A percentile compares a stretch with the other conserved stretches of the same genome.
phyloP scores from a whole-genome alignment of 2,888 invertebrate species.

The Drosophila anomelani region DNA sequence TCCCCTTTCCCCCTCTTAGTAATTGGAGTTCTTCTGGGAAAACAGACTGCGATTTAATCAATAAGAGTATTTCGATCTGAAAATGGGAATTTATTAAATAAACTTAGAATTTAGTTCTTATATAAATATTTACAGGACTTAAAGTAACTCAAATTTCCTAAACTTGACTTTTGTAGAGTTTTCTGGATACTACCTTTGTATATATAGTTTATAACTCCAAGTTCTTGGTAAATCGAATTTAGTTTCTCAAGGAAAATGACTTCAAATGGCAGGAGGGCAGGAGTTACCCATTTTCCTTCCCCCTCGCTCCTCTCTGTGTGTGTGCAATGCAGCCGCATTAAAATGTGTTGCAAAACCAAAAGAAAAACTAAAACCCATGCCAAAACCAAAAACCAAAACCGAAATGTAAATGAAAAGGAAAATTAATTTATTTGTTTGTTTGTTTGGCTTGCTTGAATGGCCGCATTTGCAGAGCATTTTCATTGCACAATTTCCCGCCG shows the following conservation, averaged over 20 bases:
- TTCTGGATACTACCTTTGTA: neutral
- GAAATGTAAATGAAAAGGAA: constrained; percentile 38
- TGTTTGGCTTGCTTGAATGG: constrained; percentile 45
- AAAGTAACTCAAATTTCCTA: neutral
- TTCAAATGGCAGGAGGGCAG: neutral
- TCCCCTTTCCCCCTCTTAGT: neutral
- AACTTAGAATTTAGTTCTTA: no score
- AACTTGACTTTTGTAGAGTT: neutral
- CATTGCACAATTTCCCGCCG: constrained; percentile 45
- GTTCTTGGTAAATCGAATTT: neutral
- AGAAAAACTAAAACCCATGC: constrained; percentile 20
- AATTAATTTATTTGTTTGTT: constrained; percentile 34
- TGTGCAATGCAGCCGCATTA: constrained; percentile 18
- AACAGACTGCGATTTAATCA: neutral
- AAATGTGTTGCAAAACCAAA: constrained; percentile 36
- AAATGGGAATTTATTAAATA: neutral
- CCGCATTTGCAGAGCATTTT: constrained; percentile 26
- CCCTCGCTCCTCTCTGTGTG: no score
- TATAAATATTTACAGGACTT: neutral
- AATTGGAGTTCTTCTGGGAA: neutral
- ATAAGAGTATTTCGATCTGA: neutral
- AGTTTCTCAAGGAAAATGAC: neutral
- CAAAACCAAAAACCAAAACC: constrained; percentile 22
- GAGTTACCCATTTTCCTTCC: no score
- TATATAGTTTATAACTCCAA: neutral